These are phyloP conservation scores for Pocillopora meandrina DNA, from an alignment of 92 coral and sea anemone genomes.

Conservation along the genomic window DNA sequence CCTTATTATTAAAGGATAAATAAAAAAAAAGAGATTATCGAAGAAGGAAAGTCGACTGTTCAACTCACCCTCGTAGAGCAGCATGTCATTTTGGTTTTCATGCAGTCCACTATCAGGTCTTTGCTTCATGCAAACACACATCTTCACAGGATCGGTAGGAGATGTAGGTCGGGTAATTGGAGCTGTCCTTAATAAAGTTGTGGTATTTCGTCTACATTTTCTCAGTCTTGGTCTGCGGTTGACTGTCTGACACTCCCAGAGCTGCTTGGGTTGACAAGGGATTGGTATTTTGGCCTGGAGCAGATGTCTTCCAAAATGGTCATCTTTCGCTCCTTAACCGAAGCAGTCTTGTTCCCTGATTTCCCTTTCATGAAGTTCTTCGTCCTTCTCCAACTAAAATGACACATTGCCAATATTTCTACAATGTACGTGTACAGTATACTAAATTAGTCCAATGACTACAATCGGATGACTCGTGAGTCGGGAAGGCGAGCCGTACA, in stretches of 20 bases:
- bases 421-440: conserved; percentile 18
- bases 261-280: conserved; percentile 73
- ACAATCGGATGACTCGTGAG: not conserved
- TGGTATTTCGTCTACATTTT: conserved; percentile 70
- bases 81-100: conserved; percentile 23
- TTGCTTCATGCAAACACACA: conserved; percentile 70
- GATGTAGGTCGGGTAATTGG: conserved; percentile 10
- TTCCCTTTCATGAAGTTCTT: conserved; percentile 8
- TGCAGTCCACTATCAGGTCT: conserved; percentile 6
- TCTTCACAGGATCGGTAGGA: conserved; percentile 45
- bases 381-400: conserved; percentile 40
- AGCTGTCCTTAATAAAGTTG: conserved; percentile 12
- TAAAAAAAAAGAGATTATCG: not conserved
- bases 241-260: conserved; percentile 77
- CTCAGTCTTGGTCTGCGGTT: conserved; percentile 69
- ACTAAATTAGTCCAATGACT: not conserved
- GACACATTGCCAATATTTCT: conserved; percentile 48
- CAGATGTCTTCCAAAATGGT: conserved; percentile 55
- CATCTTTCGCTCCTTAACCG: conserved; percentile 48
- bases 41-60: not conserved
- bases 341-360: conserved; percentile 28
- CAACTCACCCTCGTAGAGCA: conserved; percentile 35
- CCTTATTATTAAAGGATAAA: not conserved
- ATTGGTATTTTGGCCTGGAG: conserved; percentile 45
- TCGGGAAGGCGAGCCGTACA: too few relatives aligned